Base-by-base conservation (phyloP, 1,140 invertebrate species). In the Ruditapes philippinarum region DNA sequence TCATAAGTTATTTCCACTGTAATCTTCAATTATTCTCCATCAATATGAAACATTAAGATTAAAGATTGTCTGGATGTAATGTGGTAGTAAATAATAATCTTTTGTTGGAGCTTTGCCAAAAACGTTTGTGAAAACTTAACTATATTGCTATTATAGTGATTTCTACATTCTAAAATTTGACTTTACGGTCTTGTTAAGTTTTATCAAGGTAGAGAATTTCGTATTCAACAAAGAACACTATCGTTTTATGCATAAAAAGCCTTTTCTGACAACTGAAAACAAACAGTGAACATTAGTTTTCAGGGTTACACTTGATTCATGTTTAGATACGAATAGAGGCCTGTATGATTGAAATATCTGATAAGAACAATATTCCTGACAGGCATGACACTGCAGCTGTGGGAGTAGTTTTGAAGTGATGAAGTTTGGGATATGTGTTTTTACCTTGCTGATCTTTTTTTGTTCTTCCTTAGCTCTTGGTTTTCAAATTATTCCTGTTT, bases 241-340 rank as follows among this genome's bases (percentile, higher is more conserved):
- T 70, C 65, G 36, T 31, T 70, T 17, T 11, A 70, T 70, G 33
- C 65, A 70, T 31, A 31, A 70, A 70, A 38, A 28, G 14, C 28
- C 28, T 57, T 57, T 57, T 36, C 25, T 31, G 62, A 65, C 62
- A 65, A 31, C 65, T 78, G 45, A 78, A 78, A 78, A 78, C 74
- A 78, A 78, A 78, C 70, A 25, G 9, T 45, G 17, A 49, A 42
- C 74, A 78, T 78, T 57, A 9, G 4, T 54, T 45, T 78, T 78
- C 28, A 11, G 45, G 25, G 74, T n/a, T 78, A 49, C 74, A 54
- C 74, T 78, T 78, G 74, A 78, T 78, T 78, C 74, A 78, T 78
- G 74, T 78, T 78, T 51, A 51, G 45, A 78, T 78, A 31, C 7
- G 2, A 51, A 49, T 22, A 31, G 0, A 45, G 45, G 74, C 45